phyloP scores from a whole-genome alignment of 92 coral and sea anemone genomes.

The Virgularia gustaviana region DNA sequence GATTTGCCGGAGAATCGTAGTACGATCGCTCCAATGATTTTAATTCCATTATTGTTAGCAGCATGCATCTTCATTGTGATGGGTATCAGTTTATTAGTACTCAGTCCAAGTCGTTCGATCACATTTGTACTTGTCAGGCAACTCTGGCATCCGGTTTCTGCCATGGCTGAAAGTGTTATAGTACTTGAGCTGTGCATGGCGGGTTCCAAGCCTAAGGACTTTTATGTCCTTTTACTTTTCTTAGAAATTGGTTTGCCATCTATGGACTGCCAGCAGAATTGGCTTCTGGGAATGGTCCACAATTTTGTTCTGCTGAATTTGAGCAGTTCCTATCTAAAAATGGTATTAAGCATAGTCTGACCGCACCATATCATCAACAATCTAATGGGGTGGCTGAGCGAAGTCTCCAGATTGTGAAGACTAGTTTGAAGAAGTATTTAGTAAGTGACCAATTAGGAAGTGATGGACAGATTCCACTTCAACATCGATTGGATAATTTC shows the following conservation, averaged over 20 bases:
- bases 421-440: slow-evolving; percentile 12
- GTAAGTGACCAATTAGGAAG: slow-evolving; percentile 22
- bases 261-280: slow-evolving; percentile 42
- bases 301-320: slow-evolving; percentile 37
- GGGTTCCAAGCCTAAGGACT: slow-evolving; percentile 2
- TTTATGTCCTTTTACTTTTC: slow-evolving; percentile 14
- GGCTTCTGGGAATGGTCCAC: slow-evolving; percentile 48
- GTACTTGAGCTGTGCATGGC: background rate
- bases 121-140: slow-evolving; percentile 50
- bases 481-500: slow-evolving; percentile 38
- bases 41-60: slow-evolving; percentile 62
- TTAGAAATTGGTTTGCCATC: slow-evolving; percentile 32
- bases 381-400: slow-evolving; percentile 34
- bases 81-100: slow-evolving; percentile 49
- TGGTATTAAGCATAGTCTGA: slow-evolving; percentile 35
- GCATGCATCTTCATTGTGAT: slow-evolving; percentile 60
- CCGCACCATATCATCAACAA: slow-evolving; percentile 14
- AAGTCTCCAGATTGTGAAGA: slow-evolving; percentile 27
- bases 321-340: slow-evolving; percentile 24
- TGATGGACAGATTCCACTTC: slow-evolving; percentile 36
- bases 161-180: slow-evolving; percentile 24
- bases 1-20: slow-evolving; percentile 58
- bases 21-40: slow-evolving; percentile 57
- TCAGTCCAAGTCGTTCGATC: slow-evolving; percentile 44
- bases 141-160: slow-evolving; percentile 29